These are phyloP conservation scores for Elgaria multicarinata DNA, from an alignment of 2,113 vertebrate species.

Conservation along the genomic window DNA sequence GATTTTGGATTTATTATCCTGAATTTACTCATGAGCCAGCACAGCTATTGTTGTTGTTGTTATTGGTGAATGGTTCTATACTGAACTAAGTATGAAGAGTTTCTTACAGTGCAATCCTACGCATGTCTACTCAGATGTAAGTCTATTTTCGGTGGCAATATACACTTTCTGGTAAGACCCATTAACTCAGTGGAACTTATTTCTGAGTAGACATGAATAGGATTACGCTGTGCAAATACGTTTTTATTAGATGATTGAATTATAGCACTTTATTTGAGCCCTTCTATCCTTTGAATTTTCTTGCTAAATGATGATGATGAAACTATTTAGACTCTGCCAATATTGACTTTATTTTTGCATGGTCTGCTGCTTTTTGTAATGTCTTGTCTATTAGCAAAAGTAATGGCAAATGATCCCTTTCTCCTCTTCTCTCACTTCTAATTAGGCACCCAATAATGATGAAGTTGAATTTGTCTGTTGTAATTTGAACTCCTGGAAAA, in stretches of 20 bases:
- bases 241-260: slow-evolving; percentile 29
- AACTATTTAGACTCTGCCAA: slow-evolving; percentile 47
- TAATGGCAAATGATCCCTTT: slow-evolving; percentile 42
- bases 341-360: slow-evolving; percentile 60
- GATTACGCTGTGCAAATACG: slow-evolving; percentile 12
- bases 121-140: background rate
- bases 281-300: slow-evolving; percentile 16
- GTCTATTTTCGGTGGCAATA: background rate
- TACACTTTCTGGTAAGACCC: background rate
- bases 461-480: slow-evolving; percentile 11
- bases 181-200: background rate
- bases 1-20: too few relatives aligned
- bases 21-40: too few relatives aligned
- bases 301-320: slow-evolving; percentile 52
- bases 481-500: slow-evolving; percentile 24
- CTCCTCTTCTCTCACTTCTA: slow-evolving; percentile 5
- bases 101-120: slow-evolving; percentile 7
- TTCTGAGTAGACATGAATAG: background rate
- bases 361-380: slow-evolving; percentile 45
- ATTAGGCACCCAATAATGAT: slow-evolving; percentile 10
- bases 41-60: too few relatives aligned
- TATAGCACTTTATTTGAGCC: slow-evolving; percentile 31
- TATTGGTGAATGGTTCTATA: background rate
- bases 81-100: background rate
- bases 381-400: slow-evolving; percentile 38